These are phyloP conservation scores for Xestia ashworthii DNA, from an alignment of 2,888 invertebrate species.

Conservation along the genomic window DNA sequence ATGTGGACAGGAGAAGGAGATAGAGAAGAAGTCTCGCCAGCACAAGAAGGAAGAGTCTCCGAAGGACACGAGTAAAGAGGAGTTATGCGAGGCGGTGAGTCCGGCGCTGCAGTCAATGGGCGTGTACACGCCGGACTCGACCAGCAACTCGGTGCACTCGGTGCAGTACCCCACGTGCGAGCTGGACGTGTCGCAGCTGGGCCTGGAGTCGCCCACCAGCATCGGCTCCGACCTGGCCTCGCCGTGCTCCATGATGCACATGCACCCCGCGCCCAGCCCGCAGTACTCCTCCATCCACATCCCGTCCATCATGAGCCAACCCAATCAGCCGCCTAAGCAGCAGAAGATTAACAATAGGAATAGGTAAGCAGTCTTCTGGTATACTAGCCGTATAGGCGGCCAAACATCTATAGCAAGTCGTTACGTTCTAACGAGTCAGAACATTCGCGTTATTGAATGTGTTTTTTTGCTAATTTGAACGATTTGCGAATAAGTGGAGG, in stretches of 20 bases:
- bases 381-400: background rate
- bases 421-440: background rate
- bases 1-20: conserved; percentile 83
- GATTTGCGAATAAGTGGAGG: too few relatives aligned
- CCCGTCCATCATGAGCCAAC: conserved; percentile 88
- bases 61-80: conserved; percentile 84
- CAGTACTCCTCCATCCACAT: conserved; percentile 91
- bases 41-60: conserved; percentile 86
- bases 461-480: background rate
- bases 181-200: conserved; percentile 95
- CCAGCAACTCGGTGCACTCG: conserved; percentile 95
- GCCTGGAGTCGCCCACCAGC: conserved; percentile 96
- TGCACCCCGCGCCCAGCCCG: conserved; percentile 88
- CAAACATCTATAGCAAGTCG: background rate
- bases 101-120: conserved; percentile 95
- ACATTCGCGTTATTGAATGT: background rate
- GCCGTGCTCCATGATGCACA: conserved; percentile 93
- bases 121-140: conserved; percentile 96
- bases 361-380: conserved; percentile 74
- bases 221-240: conserved; percentile 96
- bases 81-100: conserved; percentile 86
- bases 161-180: conserved; percentile 95
- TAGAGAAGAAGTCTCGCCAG: conserved; percentile 86
- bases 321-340: conserved; percentile 87
- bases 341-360: conserved; percentile 88